Conservation (phyloP, 2,113 vertebrate genomes). For the Gymnorhina tibicen region DNA sequence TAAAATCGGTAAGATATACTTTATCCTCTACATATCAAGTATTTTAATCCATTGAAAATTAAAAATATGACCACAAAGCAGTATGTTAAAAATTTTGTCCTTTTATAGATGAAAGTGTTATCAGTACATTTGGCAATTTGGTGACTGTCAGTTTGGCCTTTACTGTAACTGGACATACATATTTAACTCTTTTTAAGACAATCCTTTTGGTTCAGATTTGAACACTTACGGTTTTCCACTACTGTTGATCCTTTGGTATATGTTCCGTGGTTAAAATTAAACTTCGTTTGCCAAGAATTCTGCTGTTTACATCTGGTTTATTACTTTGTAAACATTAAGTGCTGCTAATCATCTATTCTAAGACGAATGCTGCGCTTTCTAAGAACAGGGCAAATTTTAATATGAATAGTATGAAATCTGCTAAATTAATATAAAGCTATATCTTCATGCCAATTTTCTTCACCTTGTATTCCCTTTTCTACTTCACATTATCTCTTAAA, state of each 20-base stretch:
- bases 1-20: constrained; percentile 88
- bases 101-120: background rate
- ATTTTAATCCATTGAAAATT: background rate
- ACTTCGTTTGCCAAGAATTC: background rate
- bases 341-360: background rate
- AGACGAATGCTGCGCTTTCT: background rate
- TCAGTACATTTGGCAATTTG: background rate
- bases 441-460: background rate
- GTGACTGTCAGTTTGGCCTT: background rate
- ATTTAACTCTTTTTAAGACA: background rate
- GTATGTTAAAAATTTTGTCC: background rate
- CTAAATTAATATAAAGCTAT: background rate
- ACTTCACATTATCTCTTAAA: background rate
- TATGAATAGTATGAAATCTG: background rate
- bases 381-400: background rate
- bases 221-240: background rate
- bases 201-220: background rate
- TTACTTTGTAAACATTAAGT: background rate
- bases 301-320: background rate
- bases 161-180: background rate
- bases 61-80: background rate
- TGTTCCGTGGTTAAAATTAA: background rate
- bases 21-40: background rate
- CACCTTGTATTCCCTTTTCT: background rate
- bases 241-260: background rate